These are phyloP conservation scores for Henricia sp. DNA, from an alignment of 53 echinoderm and acorn worm genomes.

Conservation along the genomic window DNA sequence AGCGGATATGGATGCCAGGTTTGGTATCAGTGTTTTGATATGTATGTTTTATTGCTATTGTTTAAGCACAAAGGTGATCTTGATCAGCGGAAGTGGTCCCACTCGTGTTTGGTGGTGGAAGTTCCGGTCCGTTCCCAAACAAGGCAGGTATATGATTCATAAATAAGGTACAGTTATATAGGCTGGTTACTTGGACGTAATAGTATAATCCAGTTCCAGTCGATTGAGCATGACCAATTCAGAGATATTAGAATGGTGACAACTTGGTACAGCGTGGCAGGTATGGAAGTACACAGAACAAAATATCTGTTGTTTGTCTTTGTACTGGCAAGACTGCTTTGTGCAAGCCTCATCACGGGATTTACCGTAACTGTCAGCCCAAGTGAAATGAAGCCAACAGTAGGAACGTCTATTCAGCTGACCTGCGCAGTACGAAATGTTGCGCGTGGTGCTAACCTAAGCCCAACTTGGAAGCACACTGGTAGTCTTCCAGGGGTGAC, in stretches of 20 bases:
- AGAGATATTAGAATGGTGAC: no score
- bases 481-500: neutral
- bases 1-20: no score
- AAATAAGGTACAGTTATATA: no score
- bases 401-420: neutral
- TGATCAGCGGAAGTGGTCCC: neutral
- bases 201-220: no score
- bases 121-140: slow-evolving; percentile 2
- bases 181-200: no score
- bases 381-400: neutral
- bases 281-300: no score
- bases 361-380: neutral
- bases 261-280: no score
- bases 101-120: slow-evolving; percentile 1
- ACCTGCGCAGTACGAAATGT: neutral
- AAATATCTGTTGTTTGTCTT: neutral
- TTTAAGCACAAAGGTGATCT: no score
- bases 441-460: neutral
- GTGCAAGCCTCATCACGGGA: neutral
- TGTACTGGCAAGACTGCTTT: neutral
- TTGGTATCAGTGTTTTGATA: no score
- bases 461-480: neutral
- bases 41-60: no score
- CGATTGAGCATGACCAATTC: no score
- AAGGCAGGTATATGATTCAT: neutral